Base-by-base conservation (phyloP, 1,140 invertebrate species). In the Lamellibrachia luymesi region DNA sequence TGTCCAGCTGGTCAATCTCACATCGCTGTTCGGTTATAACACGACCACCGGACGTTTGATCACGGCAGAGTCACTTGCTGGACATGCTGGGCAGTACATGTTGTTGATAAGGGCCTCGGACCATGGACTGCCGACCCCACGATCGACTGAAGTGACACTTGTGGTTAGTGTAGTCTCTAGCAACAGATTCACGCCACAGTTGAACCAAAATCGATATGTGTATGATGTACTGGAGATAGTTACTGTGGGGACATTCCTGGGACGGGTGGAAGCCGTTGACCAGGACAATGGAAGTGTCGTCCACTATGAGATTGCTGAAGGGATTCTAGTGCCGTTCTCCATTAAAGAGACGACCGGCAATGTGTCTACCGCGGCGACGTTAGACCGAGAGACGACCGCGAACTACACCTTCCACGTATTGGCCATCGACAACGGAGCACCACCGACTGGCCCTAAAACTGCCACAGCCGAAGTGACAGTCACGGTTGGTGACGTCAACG, bases 401-500 rank as follows among this genome's bases (percentile, higher is more conserved):
- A 96, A 97, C 0, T 98, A 99, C 96, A 98, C 98, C 94, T 96
- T 99, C 27, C 97, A 98, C 2, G 97, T 98, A 17, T 98, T 98
- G 96, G 98, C 98, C 0, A 97, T 97, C 93, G 98, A 99, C 96
- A 97, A 98, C 95, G 98, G 98, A 0, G 97, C 97, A 2, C 98
- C 98, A 0, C 93, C 96, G 98, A 92, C 91, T 27, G 95, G 94
- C 7, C 92, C 91, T 8, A 22, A 98, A 97, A 97, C 98, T 1
- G 97, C 97, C n/a, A 97, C 98, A 94, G 51, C 97, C 94, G n/a
- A 80, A 51, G 94, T 97, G 5, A 94, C 93, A 1, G 97, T 99
- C 50, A 98, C 98, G 96, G 98, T 99, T n/a, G 96, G 98, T 94
- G 98, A 99, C 95, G 97, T 99, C 80, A 98, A 98, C 95, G 98